A percentile compares a stretch with the other conserved stretches of the same genome.
These are phyloP conservation scores for Drosophila tristis DNA, from an alignment of 1,140 invertebrate genomes.

Conservation along the genomic window DNA sequence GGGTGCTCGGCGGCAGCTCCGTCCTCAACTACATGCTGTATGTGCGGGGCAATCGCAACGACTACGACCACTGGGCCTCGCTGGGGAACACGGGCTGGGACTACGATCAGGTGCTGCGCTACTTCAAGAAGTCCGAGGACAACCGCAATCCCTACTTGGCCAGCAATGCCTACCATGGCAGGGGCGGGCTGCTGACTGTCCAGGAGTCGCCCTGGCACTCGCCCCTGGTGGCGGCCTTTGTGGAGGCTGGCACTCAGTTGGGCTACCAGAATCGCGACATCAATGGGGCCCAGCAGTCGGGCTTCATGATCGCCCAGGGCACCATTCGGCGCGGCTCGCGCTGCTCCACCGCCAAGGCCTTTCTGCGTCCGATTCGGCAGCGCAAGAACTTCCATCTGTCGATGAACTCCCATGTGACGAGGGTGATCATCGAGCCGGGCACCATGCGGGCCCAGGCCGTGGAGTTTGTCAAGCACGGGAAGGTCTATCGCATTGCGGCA, in stretches of 20 bases:
- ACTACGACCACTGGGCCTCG: slow-evolving; percentile 96
- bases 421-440: slow-evolving; percentile 88
- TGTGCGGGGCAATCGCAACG: slow-evolving; percentile 90
- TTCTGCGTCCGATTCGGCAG: slow-evolving; percentile 91
- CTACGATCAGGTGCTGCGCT: slow-evolving; percentile 93
- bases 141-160: slow-evolving; percentile 93
- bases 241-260: slow-evolving; percentile 93
- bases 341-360: slow-evolving; percentile 96
- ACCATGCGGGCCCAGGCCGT: slow-evolving; percentile 90
- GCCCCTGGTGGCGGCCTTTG: slow-evolving; percentile 91
- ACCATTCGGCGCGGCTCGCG: slow-evolving; percentile 93
- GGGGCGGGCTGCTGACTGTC: slow-evolving; percentile 91
- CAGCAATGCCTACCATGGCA: slow-evolving; percentile 89
- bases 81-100: slow-evolving; percentile 95
- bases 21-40: slow-evolving; percentile 98
- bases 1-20: slow-evolving; percentile 94
- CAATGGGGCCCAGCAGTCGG: slow-evolving; percentile 92
- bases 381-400: slow-evolving; percentile 92
- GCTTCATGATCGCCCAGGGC: slow-evolving; percentile 95
- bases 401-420: slow-evolving; percentile 90
- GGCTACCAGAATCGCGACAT: slow-evolving; percentile 95
- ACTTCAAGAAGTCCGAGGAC: slow-evolving; percentile 95
- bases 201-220: slow-evolving; percentile 94
- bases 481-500: slow-evolving; percentile 87
- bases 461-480: slow-evolving; percentile 90